Evolutionary conservation across 2,113 vertebrate species (phyloP), one percentile per base, ranked within the genome.

Genomic region (Sminthopsis crassicaudata): DNA sequence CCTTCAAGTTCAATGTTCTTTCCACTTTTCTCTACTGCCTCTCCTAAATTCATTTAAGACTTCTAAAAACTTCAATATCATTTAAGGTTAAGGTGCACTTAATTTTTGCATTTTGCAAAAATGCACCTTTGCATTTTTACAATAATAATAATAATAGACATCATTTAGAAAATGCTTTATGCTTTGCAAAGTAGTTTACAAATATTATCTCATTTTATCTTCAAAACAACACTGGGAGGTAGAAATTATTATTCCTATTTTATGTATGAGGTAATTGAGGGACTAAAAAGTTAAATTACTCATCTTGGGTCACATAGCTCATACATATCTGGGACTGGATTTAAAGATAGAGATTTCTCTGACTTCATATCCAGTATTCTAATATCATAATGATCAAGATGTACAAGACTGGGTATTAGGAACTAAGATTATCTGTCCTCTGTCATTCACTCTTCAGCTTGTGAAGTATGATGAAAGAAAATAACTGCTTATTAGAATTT

Each of bases 351-450:
- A 76, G n/a, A 16, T 84, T 84, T 23, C n/a, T 7, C 16, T 84
- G n/a, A 84, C 67, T 84, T n/a, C 36, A 84, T 1, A 84, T 42
- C 36, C n/a, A 84, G n/a, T 84, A 16, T 76, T 19, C 60, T 67
- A 36, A 60, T 30, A 30, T 8, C 16, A 42, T 42, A 42, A 42
- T 84, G 67, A 84, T 8, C 1, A 84, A 84, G 36, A 84, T 84
- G n/a, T 42, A 22, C 14, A 84, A 42, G 5, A 42, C 19, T 84
- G n/a, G n/a, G 36, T 42, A 84, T 48, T 6, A 67, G 89, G 91
- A 94, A 93, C 42, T 92, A 92, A 93, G 16, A 94, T n/a, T 24
- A 94, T 53, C 10, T 91, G 3, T 90, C 93, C 94, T 93, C n/a
- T 84, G 55, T 3, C 60, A 67, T 3, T 93, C 53, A 46, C 1